Evolutionary conservation across 2,888 invertebrate genomes (phyloP), one percentile per base, ranked within the genome.

Genomic region (Dicyrtoma fusca): DNA sequence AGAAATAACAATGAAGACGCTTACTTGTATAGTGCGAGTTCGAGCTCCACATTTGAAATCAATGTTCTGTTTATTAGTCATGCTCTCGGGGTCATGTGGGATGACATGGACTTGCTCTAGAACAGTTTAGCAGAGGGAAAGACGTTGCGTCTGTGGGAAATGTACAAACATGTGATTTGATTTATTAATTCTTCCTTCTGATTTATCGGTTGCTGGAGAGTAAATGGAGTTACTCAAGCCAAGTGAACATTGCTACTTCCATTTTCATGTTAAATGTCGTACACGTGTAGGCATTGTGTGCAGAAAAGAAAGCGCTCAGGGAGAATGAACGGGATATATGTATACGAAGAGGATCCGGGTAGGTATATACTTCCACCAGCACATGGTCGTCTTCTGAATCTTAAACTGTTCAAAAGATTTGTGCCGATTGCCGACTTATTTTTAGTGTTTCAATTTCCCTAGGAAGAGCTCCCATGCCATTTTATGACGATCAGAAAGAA

Each of bases 391-490:
- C 19, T 19, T 13, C 14, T 25, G 14, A 26, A 57, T 11, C 8
- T 8, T 14, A 44, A 44, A 42, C 19, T 19, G 53, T 53, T 19
- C 21, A 53, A 17, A 62, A 17, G 21, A 47, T 34, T 8, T 63
- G 63, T 45, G 63, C 63, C 44, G 63, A 63, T 63, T 63, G 45
- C 44, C 17, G 44, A 63, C 63, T 45, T 63, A 63, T 63, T 63
- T 63, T 63, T 63, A 63, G 63, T 45, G 47, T 45, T 19, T 11
- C 19, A 44, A 44, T 34, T 34, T 34, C 34, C 34, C 34, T 34
- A 34, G 34, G 34, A 34, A 34, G 34, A 34, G 34, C 34, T 34
- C 3, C 34, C 34, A 34, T 8, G 34, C 34, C 4, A 34, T 34
- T n/a, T n/a, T 34, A 34, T 34, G 4, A 51, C 19, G 51, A 51